These are phyloP conservation scores for Alaudala cheleensis DNA, from an alignment of 2,113 vertebrate species.

Conservation along the genomic window DNA sequence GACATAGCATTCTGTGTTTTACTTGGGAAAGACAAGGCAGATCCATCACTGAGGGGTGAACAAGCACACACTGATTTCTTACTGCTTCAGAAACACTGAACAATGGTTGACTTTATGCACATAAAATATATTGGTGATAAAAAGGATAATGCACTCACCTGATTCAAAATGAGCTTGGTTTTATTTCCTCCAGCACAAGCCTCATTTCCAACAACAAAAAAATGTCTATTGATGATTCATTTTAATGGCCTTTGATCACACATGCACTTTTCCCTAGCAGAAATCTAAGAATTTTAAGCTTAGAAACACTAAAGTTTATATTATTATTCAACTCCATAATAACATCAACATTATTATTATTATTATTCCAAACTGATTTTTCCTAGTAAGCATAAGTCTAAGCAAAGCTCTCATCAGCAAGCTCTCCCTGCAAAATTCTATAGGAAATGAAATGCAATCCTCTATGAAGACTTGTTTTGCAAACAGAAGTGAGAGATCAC, in stretches of 20 bases:
- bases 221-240: neutral
- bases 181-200: neutral
- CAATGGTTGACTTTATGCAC: neutral
- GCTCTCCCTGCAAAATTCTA: conserved; percentile 56
- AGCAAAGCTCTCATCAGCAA: conserved; percentile 27
- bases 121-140: neutral
- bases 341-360: neutral
- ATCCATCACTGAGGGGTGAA: neutral
- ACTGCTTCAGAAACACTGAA: neutral
- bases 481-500: conserved; percentile 67
- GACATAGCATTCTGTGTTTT: neutral
- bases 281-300: neutral
- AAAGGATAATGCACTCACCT: neutral
- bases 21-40: neutral
- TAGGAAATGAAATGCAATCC: conserved; percentile 73
- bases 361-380: neutral
- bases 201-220: neutral
- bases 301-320: neutral
- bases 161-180: neutral
- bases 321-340: neutral
- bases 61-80: neutral
- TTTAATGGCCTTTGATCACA: neutral
- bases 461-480: conserved; percentile 77
- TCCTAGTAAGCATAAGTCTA: neutral
- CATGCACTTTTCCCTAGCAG: neutral